Percentiles rank a stretch among this genome's conserved stretches.
Conservation (phyloP, 2,113 vertebrate genomes). For the Eubucco bourcierii region DNA sequence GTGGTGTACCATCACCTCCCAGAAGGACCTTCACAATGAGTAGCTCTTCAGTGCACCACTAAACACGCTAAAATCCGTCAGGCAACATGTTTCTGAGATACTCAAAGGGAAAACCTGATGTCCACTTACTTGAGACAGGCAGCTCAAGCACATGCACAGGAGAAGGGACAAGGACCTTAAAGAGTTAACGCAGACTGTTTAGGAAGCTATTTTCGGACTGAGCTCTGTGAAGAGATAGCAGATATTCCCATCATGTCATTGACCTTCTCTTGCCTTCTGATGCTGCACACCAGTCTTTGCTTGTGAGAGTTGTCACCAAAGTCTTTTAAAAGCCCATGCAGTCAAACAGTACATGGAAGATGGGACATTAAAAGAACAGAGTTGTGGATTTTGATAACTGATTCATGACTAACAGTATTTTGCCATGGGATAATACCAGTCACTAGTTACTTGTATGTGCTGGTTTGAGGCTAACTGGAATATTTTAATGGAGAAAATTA, state of each 20-base stretch:
- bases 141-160: neutral
- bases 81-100: neutral
- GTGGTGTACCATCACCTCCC: neutral
- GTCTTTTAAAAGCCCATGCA: constrained; percentile 3
- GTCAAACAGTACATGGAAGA: neutral
- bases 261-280: neutral
- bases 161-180: neutral
- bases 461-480: too few relatives aligned
- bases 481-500: too few relatives aligned
- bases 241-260: constrained; percentile 20
- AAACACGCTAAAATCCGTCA: neutral
- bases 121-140: neutral
- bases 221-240: neutral
- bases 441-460: too few relatives aligned
- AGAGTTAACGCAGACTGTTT: neutral
- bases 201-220: neutral
- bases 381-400: neutral
- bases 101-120: neutral
- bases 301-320: neutral
- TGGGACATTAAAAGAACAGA: neutral
- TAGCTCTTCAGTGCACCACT: neutral
- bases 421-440: too few relatives aligned
- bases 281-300: neutral
- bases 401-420: neutral
- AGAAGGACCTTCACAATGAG: neutral